Conservation (phyloP, 2,113 vertebrate genomes). For the Indicator maculatus region DNA sequence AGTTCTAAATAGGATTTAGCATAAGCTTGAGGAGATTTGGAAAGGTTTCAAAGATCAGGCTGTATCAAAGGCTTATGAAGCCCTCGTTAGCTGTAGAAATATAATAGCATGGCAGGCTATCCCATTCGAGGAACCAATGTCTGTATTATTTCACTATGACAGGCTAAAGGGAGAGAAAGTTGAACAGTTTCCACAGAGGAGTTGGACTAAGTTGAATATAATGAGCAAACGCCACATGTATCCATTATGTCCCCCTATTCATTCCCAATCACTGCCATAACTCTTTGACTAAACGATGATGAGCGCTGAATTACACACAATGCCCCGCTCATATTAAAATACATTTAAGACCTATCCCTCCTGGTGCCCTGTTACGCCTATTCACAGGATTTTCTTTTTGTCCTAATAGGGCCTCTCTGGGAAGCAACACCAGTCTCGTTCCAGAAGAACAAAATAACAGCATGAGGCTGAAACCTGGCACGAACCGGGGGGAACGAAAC, state of each 20-base stretch:
- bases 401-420: constrained; percentile 81
- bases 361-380: constrained; percentile 88
- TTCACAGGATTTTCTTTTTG: constrained; percentile 90
- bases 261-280: constrained; percentile 83
- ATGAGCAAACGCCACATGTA: constrained; percentile 93
- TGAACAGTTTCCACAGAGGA: constrained; percentile 86
- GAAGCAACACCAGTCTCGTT: constrained; percentile 86
- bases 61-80: constrained; percentile 96
- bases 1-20: constrained; percentile 96
- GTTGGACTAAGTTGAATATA: constrained; percentile 91
- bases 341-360: constrained; percentile 87
- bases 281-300: constrained; percentile 88
- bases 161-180: constrained; percentile 85
- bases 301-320: constrained; percentile 89
- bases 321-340: constrained; percentile 87
- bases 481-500: constrained; percentile 80
- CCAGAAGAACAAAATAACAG: constrained; percentile 88
- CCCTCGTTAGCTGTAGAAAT: constrained; percentile 90
- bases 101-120: constrained; percentile 91
- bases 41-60: constrained; percentile 94
- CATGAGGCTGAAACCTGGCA: constrained; percentile 83
- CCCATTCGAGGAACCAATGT: constrained; percentile 78
- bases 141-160: constrained; percentile 89
- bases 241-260: constrained; percentile 81
- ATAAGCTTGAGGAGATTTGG: constrained; percentile 90